Evolutionary conservation across 2,888 invertebrate genomes (phyloP).

Genomic region (Caenorhabditis sulstoni): DNA sequence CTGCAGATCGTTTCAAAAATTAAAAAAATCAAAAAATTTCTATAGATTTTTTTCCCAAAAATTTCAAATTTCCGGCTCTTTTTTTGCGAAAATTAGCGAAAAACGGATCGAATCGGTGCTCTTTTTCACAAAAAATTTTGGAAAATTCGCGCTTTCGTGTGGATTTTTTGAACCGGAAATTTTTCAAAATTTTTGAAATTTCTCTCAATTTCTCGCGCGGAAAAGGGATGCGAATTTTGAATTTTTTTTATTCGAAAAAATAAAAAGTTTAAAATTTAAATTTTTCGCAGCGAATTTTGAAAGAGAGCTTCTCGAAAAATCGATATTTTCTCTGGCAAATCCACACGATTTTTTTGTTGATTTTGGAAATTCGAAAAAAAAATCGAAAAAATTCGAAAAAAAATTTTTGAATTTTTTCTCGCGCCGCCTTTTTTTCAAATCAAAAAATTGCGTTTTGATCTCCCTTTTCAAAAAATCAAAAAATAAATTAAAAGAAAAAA

Average conservation of each 20-base stretch:
- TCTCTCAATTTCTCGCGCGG: constrained; percentile 14
- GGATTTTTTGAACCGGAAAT: constrained; percentile 6
- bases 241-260: no score
- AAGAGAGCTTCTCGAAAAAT: constrained; percentile 3
- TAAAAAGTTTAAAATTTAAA: neutral
- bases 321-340: neutral
- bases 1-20: constrained; percentile 8
- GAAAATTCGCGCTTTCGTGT: constrained; percentile 27
- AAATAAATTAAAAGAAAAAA: neutral
- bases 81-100: neutral
- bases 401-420: neutral
- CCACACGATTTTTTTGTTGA: neutral
- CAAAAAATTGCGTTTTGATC: constrained; percentile 29
- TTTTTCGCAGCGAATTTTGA: neutral
- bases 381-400: constrained; percentile 4
- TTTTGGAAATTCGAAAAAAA: neutral
- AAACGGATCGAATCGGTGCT: neutral
- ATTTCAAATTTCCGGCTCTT: no score
- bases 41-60: neutral
- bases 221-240: constrained; percentile 26
- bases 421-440: constrained; percentile 1
- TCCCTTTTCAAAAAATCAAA: constrained; percentile 39
- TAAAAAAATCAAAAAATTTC: neutral
- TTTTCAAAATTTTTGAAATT: neutral
- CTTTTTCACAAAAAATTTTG: constrained; percentile 3